Base-by-base conservation (phyloP, 2,113 vertebrate species). In the Caracal caracal region DNA sequence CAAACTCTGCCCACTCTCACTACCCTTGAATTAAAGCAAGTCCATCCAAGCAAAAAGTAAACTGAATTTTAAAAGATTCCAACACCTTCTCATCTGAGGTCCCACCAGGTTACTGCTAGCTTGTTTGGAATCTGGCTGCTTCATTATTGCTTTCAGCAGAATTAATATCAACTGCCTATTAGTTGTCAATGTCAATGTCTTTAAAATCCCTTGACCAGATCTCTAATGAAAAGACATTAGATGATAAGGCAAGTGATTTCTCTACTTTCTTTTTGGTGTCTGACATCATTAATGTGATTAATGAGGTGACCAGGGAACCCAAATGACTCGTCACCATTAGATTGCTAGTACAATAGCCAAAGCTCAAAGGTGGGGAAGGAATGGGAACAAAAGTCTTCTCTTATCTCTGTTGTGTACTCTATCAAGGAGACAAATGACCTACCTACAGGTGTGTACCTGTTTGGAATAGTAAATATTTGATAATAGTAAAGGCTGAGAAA, bases 251-350 rank as follows among this genome's bases (percentile, higher is more conserved):
- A 96, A 92, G 43, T 59, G 90, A 95, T 88, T 96, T 94, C 40
- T 95, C 87, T 82, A 65, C 59, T 33, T 94, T 82, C 51, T 16
- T 88, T 96, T 75, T 7, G 6, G n/a, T 79, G 76, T 92, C 95
- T 96, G 53, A 92, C 78, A 96, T 90, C 33, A 94, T 90, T 92
- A 88, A 95, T 53, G 66, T 97, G 90, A 96, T 96, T 96, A 95
- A 97, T 94, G 88, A 95, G 37, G 43, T 96, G 59, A 90, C 66
- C 40, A 78, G 40, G 22, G 35, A 96, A 35, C 9, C 15, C n/a
- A 81, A 95, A 88, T 91, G 70, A 51, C 35, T 90, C 97, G 93
- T 88, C 92, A 68, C 63, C 53, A 4, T 68, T 68, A 70, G n/a
- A 88, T 11, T 89, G 43, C 35, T 73, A 49, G 84, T 73, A 75